Conservation (phyloP, 2,888 invertebrate genomes). For the Drosophila kuntzei region DNA sequence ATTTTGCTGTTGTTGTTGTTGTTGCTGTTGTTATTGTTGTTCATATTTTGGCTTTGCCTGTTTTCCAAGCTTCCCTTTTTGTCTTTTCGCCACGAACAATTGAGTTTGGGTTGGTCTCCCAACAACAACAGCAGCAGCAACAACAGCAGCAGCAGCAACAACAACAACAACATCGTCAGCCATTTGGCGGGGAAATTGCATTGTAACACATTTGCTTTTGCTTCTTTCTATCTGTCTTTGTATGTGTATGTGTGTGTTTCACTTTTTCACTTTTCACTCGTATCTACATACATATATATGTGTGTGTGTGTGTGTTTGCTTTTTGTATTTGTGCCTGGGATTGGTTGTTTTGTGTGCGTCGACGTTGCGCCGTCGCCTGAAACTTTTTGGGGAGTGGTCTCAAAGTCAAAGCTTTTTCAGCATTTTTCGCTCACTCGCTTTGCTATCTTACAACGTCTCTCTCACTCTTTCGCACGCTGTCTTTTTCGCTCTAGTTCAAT, state of each 20-base stretch:
- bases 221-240: constrained; percentile 55
- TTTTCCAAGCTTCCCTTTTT: constrained; percentile 70
- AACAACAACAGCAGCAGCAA: constrained; percentile 49
- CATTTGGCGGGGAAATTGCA: constrained; percentile 74
- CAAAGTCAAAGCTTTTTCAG: constrained; percentile 80
- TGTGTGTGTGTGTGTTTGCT: constrained; percentile 50
- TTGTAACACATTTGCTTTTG: constrained; percentile 71
- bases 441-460: constrained; percentile 25
- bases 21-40: constrained; percentile 50
- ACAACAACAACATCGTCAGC: constrained; percentile 17
- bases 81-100: constrained; percentile 66
- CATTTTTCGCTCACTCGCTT: constrained; percentile 58
- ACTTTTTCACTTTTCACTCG: constrained; percentile 47
- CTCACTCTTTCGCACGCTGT: background rate
- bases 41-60: constrained; percentile 72
- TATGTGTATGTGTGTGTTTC: constrained; percentile 38
- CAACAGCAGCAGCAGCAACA: constrained; percentile 18
- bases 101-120: constrained; percentile 77
- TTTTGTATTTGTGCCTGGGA: constrained; percentile 78
- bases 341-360: constrained; percentile 77
- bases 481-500: constrained; percentile 24
- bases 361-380: constrained; percentile 66
- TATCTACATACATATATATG: constrained; percentile 30
- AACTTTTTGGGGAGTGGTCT: constrained; percentile 84
- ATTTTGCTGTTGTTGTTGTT: constrained; percentile 29